Conservation (phyloP, 1,140 invertebrate genomes). For the Thalassaphorura encarpata region DNA sequence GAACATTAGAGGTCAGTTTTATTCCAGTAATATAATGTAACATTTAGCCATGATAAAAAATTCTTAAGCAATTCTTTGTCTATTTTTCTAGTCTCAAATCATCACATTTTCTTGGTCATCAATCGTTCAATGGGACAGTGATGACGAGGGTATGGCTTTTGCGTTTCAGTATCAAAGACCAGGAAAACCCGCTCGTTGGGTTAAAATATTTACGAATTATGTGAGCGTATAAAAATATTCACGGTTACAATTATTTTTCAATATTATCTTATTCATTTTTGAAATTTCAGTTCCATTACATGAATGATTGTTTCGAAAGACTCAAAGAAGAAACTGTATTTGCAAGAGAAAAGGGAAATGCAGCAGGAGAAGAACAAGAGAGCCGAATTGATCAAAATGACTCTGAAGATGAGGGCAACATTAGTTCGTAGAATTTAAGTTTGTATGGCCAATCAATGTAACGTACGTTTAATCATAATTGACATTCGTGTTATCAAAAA, state of each 20-base stretch:
- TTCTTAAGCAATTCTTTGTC: slow-evolving; percentile 8
- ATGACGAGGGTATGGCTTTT: slow-evolving; percentile 32
- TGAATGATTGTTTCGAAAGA: slow-evolving; percentile 87
- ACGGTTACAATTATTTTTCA: too few species aligned
- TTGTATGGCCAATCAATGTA: too few species aligned
- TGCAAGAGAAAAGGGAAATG: neutral
- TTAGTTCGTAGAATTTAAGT: too few species aligned
- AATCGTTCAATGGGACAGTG: slow-evolving; percentile 33
- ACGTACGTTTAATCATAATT: too few species aligned
- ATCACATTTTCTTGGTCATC: slow-evolving; percentile 31
- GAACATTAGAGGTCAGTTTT: slow-evolving; percentile 57
- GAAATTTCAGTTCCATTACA: slow-evolving; percentile 71
- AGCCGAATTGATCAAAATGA: slow-evolving; percentile 19
- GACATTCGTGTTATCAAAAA: too few species aligned
- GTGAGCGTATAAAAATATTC: slow-evolving; percentile 64
- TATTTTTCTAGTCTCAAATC: slow-evolving; percentile 27
- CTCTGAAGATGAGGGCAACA: slow-evolving; percentile 14
- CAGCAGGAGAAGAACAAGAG: slow-evolving; percentile 12
- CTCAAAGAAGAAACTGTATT: slow-evolving; percentile 67
- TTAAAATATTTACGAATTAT: slow-evolving; percentile 85
- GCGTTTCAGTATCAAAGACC: slow-evolving; percentile 46
- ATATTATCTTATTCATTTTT: slow-evolving; percentile 11
- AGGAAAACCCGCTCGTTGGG: slow-evolving; percentile 68
- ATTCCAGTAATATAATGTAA: neutral
- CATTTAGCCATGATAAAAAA: neutral